Evolutionary conservation across 2,888 invertebrate species (phyloP).

Genomic region (Harpagoxenus sublaevis): DNA sequence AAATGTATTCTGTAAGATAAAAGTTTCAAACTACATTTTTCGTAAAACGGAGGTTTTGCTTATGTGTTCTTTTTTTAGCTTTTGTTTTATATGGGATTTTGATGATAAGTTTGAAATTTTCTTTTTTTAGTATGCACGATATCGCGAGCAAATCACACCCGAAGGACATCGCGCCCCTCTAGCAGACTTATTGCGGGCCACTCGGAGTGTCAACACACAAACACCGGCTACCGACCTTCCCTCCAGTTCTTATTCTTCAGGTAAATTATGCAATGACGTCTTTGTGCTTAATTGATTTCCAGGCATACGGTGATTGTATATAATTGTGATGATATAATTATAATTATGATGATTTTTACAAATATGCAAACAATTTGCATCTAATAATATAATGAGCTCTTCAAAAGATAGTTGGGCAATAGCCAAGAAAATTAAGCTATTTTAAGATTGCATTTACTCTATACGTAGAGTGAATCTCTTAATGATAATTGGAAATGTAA

Average conservation of each 20-base stretch:
- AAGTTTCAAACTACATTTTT: background rate
- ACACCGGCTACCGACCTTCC: constrained; percentile 92
- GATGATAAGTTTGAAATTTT: constrained; percentile 25
- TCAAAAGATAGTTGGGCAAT: background rate
- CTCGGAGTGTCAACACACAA: constrained; percentile 94
- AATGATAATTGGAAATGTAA: background rate
- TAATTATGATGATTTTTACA: constrained; percentile 15
- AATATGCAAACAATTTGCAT: background rate
- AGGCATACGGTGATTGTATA: background rate
- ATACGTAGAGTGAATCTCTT: background rate
- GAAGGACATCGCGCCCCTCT: constrained; percentile 95
- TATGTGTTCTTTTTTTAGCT: background rate
- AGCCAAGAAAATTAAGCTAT: background rate
- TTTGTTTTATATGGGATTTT: background rate
- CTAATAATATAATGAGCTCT: background rate
- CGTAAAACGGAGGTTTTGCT: background rate
- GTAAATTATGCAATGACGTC: constrained; percentile 84
- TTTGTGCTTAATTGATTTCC: constrained; percentile 16
- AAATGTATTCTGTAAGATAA: background rate
- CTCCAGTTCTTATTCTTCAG: constrained; percentile 91
- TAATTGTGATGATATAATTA: constrained; percentile 11
- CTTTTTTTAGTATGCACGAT: constrained; percentile 82
- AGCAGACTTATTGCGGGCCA: constrained; percentile 91
- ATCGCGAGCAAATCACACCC: constrained; percentile 90
- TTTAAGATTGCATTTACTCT: constrained; percentile 25